phyloP scores from a whole-genome alignment of 2,797 vertebrate genomes.

The Australoheros facetus region DNA sequence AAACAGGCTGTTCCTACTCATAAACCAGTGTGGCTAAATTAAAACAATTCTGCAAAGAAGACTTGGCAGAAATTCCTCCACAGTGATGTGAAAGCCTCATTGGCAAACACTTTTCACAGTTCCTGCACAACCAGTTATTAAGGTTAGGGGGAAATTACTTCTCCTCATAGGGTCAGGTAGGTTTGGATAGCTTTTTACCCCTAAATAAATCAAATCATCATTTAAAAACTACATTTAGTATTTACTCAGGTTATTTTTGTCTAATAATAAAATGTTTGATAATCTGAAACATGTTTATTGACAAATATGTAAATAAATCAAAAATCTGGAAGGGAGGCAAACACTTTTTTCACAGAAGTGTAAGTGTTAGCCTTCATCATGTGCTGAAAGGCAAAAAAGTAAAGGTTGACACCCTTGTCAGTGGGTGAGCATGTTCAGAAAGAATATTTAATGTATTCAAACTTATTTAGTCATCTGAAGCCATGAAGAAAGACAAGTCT shows the following conservation, averaged over 20 bases:
- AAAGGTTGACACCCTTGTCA: slow-evolving; percentile 28
- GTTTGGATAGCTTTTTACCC: background rate
- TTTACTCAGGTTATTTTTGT: background rate
- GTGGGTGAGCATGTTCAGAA: slow-evolving; percentile 24
- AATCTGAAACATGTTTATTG: background rate
- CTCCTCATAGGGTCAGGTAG: background rate
- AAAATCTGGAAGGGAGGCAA: background rate
- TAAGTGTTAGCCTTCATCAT: background rate
- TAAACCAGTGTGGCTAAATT: background rate
- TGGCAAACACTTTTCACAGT: background rate
- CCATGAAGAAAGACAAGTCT: slow-evolving; percentile 1
- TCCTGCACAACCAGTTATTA: background rate
- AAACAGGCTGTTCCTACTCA: background rate
- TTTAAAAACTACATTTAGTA: background rate
- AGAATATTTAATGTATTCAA: slow-evolving; percentile 22
- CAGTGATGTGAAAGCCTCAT: background rate
- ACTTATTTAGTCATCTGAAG: slow-evolving; percentile 20
- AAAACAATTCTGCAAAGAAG: background rate
- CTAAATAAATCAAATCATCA: background rate
- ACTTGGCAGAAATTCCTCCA: background rate
- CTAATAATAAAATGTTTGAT: background rate
- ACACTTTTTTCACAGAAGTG: background rate
- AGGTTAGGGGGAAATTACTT: background rate
- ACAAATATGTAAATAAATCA: background rate
- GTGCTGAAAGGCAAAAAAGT: background rate